Evolutionary conservation across 2,113 vertebrate genomes (phyloP).

Genomic region (Corythornis cristatus): DNA sequence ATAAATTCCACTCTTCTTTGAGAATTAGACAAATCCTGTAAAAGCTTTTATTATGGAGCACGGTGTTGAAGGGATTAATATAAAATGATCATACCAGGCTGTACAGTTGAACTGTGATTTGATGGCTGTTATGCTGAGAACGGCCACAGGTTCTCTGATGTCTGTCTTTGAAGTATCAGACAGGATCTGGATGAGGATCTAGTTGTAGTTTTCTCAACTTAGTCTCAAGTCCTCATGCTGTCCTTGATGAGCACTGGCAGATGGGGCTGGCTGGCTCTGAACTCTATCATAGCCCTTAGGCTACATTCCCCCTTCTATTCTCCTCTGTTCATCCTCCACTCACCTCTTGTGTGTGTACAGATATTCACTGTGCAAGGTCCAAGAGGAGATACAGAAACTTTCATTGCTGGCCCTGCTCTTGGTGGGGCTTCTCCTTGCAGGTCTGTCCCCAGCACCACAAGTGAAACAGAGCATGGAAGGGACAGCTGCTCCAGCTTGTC

Average conservation of each 20-base stretch:
- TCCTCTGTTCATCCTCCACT: background rate
- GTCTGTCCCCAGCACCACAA: background rate
- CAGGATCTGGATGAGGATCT: background rate
- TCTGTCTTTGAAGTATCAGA: background rate
- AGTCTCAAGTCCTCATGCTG: background rate
- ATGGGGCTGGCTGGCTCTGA: conserved; percentile 2
- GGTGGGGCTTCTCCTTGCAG: background rate
- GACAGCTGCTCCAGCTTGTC: conserved; percentile 9
- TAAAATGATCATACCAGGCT: background rate
- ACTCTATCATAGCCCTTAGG: background rate
- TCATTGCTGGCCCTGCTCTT: background rate
- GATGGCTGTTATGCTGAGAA: background rate
- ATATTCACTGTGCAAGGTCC: background rate
- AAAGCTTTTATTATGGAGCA: background rate
- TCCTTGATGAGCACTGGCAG: conserved; percentile 2
- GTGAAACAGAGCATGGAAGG: conserved; percentile 45
- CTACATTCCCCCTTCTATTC: background rate
- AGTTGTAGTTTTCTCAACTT: background rate
- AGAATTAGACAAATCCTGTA: background rate
- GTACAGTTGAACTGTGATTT: background rate
- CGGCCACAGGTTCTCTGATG: background rate
- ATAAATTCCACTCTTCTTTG: background rate
- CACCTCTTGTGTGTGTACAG: background rate
- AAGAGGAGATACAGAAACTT: background rate
- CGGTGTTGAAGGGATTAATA: background rate